A percentile compares a stretch with the other conserved stretches of the same genome.
These are phyloP conservation scores for Trisateles emortualis DNA, from an alignment of 2,888 invertebrate genomes.

Conservation along the genomic window DNA sequence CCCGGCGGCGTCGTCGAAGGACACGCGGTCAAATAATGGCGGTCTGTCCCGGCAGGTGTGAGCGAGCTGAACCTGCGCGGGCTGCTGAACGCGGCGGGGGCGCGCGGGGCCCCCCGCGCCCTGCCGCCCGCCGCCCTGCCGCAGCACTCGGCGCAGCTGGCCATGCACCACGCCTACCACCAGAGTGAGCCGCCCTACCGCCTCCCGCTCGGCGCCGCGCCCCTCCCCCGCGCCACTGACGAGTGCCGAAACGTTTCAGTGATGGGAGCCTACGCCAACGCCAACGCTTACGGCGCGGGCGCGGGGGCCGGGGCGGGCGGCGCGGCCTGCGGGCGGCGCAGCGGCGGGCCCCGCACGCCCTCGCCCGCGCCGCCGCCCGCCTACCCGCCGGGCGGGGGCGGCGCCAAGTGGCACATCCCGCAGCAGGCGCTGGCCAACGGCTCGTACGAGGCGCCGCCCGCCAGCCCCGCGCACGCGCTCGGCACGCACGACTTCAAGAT, in stretches of 20 bases:
- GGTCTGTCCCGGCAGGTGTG: conserved; percentile 59
- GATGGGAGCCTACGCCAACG: conserved; percentile 68
- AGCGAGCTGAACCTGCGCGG: conserved; percentile 82
- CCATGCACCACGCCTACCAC: conserved; percentile 76
- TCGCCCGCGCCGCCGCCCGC: conserved; percentile 70
- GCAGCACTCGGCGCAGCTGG: conserved; percentile 47
- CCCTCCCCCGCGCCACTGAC: background rate
- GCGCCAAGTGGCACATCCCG: conserved; percentile 92
- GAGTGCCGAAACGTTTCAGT: conserved; percentile 50
- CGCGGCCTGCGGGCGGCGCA: conserved; percentile 62
- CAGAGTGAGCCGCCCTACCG: conserved; percentile 62
- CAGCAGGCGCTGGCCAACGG: conserved; percentile 81
- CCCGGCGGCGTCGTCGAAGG: too few relatives aligned
- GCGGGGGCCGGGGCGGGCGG: conserved; percentile 40
- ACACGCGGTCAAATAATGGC: too few relatives aligned
- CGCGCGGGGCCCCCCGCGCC: conserved; percentile 41
- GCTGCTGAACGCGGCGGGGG: conserved; percentile 67
- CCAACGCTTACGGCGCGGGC: conserved; percentile 47
- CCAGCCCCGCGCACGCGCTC: conserved; percentile 42
- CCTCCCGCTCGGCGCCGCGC: background rate
- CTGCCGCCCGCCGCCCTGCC: conserved; percentile 39
- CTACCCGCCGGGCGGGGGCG: conserved; percentile 60
- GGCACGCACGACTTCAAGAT: conserved; percentile 89
- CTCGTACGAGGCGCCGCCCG: conserved; percentile 47
- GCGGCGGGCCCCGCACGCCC: conserved; percentile 80